A percentile compares a stretch with the other conserved stretches of the same genome.
Evolutionary conservation across 35 echinoderm and acorn worm genomes (phyloP).

Genomic region (Holothuria glaberrima): DNA sequence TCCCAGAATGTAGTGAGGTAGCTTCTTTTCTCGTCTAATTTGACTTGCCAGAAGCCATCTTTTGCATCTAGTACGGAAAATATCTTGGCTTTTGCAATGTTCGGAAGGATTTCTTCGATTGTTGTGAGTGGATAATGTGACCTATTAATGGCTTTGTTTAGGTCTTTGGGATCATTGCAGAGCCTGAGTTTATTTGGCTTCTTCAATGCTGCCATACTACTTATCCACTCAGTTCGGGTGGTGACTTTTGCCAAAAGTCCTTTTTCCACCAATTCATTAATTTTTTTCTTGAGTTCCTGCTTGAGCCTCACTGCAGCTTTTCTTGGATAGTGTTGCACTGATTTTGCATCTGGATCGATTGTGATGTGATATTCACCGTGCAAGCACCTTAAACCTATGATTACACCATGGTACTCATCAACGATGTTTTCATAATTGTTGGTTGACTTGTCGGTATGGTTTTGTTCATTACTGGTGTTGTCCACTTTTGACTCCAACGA

Average conservation of each 20-base stretch:
- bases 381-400: conserved; percentile 54
- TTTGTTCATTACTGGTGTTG: background rate
- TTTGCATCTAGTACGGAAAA: conserved; percentile 36
- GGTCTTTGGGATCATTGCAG: conserved; percentile 37
- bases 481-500: too few relatives aligned
- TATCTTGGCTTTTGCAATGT: conserved; percentile 57
- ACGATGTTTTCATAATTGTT: too few relatives aligned
- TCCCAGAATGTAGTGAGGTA: conserved; percentile 65
- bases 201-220: conserved; percentile 38
- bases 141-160: conserved; percentile 41
- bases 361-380: conserved; percentile 33
- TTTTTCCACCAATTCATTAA: too few relatives aligned
- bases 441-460: background rate
- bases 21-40: conserved; percentile 63
- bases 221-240: background rate
- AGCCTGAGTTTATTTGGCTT: conserved; percentile 43
- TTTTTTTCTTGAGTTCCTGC: background rate
- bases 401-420: too few relatives aligned
- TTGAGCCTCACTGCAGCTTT: conserved; percentile 1
- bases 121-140: conserved; percentile 43
- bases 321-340: too few relatives aligned
- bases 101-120: conserved; percentile 34
- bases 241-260: too few relatives aligned
- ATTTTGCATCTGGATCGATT: conserved; percentile 27
- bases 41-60: conserved; percentile 68